A percentile compares a stretch with the other conserved stretches of the same genome.
Evolutionary conservation across 2,113 vertebrate species (phyloP).

Genomic region (Indicator indicator): DNA sequence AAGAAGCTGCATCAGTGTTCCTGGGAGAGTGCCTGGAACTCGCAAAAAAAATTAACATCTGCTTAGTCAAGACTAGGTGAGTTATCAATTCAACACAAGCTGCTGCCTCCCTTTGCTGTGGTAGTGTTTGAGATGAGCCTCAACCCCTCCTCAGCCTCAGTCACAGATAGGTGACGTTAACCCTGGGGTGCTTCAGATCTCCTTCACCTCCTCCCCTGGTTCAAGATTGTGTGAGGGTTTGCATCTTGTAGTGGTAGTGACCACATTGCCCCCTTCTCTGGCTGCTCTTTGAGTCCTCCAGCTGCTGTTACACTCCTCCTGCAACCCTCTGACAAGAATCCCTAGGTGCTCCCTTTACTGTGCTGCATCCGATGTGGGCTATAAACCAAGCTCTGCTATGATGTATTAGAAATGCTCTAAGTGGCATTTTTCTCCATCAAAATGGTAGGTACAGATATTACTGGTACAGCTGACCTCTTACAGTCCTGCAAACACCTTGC

Average conservation of each 20-base stretch:
- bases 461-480: background rate
- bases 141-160: background rate
- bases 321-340: background rate
- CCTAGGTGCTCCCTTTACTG: background rate
- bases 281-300: background rate
- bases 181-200: background rate
- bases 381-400: fast-evolving
- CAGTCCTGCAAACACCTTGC: background rate
- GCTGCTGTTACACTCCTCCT: background rate
- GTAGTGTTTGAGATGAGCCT: background rate
- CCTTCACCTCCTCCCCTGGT: background rate
- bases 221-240: background rate
- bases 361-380: fast-evolving
- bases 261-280: fast-evolving
- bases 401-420: background rate
- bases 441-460: fast-evolving
- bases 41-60: background rate
- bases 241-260: background rate
- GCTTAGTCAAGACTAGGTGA: background rate
- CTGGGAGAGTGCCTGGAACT: background rate
- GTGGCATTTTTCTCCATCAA: background rate
- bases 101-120: background rate
- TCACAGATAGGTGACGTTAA: background rate
- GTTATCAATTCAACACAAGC: background rate
- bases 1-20: constrained; percentile 1